These are phyloP conservation scores for Ptycholaimellus sp. DNA, from an alignment of 2,888 invertebrate species.

Conservation along the genomic window DNA sequence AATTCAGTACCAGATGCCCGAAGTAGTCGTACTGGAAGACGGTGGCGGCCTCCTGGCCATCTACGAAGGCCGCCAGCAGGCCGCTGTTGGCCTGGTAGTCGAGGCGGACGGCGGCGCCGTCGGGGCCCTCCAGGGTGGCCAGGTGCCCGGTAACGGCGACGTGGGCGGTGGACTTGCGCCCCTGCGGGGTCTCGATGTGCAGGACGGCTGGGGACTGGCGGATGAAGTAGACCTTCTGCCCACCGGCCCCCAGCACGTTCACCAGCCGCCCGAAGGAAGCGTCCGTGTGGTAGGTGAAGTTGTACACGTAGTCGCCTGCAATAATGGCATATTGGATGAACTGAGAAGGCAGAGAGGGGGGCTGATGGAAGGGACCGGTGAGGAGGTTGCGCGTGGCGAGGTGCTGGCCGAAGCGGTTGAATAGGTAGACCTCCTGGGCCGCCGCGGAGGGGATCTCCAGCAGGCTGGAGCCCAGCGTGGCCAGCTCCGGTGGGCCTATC, in stretches of 20 bases:
- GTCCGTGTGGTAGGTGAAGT: conserved; percentile 83
- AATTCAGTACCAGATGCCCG: too few species aligned
- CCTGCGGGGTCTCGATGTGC: conserved; percentile 24
- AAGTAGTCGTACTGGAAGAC: conserved; percentile 71
- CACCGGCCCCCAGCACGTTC: conserved; percentile 73
- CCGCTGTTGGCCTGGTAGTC: conserved; percentile 9
- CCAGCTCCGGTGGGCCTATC: conserved; percentile 46
- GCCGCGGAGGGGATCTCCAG: conserved; percentile 79
- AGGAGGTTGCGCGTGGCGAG: conserved; percentile 44
- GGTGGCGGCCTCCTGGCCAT: conserved; percentile 53
- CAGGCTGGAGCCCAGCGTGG: conserved; percentile 43
- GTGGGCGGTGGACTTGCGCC: conserved; percentile 21
- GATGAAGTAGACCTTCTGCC: conserved; percentile 41
- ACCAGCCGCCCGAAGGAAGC: conserved; percentile 80
- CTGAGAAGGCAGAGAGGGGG: too few species aligned
- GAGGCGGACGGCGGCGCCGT: conserved; percentile 2
- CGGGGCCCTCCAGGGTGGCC: conserved; percentile 3
- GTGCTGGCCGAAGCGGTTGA: conserved; percentile 61
- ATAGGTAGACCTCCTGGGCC: conserved; percentile 45
- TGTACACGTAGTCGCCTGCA: conserved; percentile 73
- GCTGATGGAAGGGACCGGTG: conserved; percentile 65
- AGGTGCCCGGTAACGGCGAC: conserved; percentile 23
- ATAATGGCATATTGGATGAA: too few species aligned
- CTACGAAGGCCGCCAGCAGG: conserved; percentile 36
- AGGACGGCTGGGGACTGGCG: conserved; percentile 4